Percentiles rank a stretch among this genome's conserved stretches.
Evolutionary conservation across 2,113 vertebrate genomes (phyloP).

Genomic region (Mirza zaza): DNA sequence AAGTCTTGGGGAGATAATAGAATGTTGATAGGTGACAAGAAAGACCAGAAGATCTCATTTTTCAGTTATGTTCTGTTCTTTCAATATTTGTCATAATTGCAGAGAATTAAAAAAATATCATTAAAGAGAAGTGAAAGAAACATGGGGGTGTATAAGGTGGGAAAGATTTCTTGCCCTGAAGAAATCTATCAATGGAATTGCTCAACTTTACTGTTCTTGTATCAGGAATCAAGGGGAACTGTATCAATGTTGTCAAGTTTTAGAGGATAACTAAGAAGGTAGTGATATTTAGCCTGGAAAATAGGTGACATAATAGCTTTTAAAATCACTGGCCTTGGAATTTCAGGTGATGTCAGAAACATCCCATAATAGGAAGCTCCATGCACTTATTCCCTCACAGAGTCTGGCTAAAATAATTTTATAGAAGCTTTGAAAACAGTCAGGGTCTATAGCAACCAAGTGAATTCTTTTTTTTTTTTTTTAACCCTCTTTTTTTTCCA

Average conservation of each 20-base stretch:
- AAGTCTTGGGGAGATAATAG: not conserved
- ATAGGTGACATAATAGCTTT: not conserved
- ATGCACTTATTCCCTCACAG: not conserved
- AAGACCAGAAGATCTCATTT: not conserved
- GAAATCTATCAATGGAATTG: not conserved
- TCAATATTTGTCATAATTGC: not conserved
- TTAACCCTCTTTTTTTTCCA: too few species aligned
- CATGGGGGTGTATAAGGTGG: not conserved
- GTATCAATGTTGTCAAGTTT: not conserved
- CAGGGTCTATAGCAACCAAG: not conserved
- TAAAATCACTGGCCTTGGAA: not conserved
- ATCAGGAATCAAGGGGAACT: not conserved
- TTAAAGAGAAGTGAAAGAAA: not conserved
- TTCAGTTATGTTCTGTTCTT: not conserved
- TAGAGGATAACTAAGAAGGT: not conserved
- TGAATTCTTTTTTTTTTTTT: too few species aligned
- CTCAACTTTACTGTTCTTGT: not conserved
- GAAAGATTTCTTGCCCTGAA: not conserved
- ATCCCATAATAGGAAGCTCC: not conserved
- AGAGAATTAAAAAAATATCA: not conserved
- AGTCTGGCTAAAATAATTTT: not conserved
- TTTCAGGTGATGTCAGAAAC: not conserved
- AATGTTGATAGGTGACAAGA: not conserved
- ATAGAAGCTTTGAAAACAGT: not conserved
- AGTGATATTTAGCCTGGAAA: not conserved